phyloP scores from a whole-genome alignment of 2,888 invertebrate genomes.

The Parnassius smintheus region DNA sequence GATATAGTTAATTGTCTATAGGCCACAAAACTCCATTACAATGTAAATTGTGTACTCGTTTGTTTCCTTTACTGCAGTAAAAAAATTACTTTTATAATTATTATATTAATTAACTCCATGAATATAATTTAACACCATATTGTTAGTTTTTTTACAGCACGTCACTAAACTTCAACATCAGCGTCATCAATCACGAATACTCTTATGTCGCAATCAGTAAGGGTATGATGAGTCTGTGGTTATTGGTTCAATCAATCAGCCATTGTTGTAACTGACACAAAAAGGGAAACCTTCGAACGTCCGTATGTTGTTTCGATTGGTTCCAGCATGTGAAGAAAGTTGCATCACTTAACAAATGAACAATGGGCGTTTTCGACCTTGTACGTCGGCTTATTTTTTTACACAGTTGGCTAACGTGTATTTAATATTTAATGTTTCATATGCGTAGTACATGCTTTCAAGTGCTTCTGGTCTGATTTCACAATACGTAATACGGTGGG shows the following conservation, averaged over 20 bases:
- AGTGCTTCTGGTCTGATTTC: background rate
- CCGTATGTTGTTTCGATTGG: slow-evolving; percentile 23
- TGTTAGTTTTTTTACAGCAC: too few relatives aligned
- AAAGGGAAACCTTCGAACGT: slow-evolving; percentile 28
- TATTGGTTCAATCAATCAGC: slow-evolving; percentile 28
- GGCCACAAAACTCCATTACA: too few relatives aligned
- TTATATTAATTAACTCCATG: too few relatives aligned
- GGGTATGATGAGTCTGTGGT: slow-evolving; percentile 5
- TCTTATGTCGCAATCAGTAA: background rate
- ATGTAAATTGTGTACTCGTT: too few relatives aligned
- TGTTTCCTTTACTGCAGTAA: too few relatives aligned
- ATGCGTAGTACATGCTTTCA: background rate
- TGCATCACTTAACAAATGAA: slow-evolving; percentile 17
- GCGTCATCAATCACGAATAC: too few relatives aligned
- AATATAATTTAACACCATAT: too few relatives aligned
- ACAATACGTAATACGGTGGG: background rate
- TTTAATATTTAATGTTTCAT: slow-evolving; percentile 8
- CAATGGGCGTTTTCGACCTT: slow-evolving; percentile 26
- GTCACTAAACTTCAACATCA: too few relatives aligned
- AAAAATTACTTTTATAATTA: too few relatives aligned
- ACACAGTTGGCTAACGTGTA: slow-evolving; percentile 15
- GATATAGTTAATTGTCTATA: too few relatives aligned
- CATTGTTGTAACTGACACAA: slow-evolving; percentile 27
- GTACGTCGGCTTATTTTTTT: slow-evolving; percentile 13
- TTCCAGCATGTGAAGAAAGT: slow-evolving; percentile 28